Conservation (phyloP, 2,888 invertebrate genomes). For the Liposcelis brunnea region DNA sequence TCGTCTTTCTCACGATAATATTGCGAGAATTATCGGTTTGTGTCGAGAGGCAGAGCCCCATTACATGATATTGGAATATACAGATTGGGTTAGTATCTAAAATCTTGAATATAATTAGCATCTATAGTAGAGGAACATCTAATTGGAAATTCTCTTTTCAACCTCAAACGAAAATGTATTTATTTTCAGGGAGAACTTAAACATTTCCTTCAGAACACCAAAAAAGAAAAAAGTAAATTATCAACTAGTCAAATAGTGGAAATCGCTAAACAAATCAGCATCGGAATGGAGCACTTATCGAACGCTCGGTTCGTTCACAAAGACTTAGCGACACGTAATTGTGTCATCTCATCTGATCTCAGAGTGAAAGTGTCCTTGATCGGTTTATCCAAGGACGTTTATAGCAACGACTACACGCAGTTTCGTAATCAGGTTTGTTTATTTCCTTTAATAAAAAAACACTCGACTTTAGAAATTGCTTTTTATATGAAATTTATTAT, state of each 20-base stretch:
- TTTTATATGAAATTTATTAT: neutral
- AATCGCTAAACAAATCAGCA: slow-evolving; percentile 57
- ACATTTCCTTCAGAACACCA: slow-evolving; percentile 62
- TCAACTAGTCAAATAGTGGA: slow-evolving; percentile 46
- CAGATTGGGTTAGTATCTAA: slow-evolving; percentile 67
- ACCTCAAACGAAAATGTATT: slow-evolving; percentile 11
- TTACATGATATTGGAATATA: slow-evolving; percentile 75
- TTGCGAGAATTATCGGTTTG: slow-evolving; percentile 60
- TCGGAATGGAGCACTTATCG: slow-evolving; percentile 64
- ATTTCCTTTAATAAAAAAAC: too few species aligned
- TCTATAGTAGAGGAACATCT: neutral
- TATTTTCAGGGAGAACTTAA: slow-evolving; percentile 69
- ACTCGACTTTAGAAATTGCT: slow-evolving; percentile 1
- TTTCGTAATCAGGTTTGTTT: slow-evolving; percentile 51
- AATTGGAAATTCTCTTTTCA: neutral
- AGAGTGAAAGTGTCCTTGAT: slow-evolving; percentile 69
- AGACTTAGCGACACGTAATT: slow-evolving; percentile 83
- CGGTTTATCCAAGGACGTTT: slow-evolving; percentile 65
- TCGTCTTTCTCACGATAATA: slow-evolving; percentile 64
- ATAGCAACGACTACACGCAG: slow-evolving; percentile 78
- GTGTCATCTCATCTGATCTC: slow-evolving; percentile 66
- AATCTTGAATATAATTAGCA: neutral
- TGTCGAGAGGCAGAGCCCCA: slow-evolving; percentile 75
- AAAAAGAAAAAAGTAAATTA: slow-evolving; percentile 28
- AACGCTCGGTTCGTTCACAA: slow-evolving; percentile 65